Conservation (phyloP, 2,888 invertebrate genomes). For the Apoda limacodes region DNA sequence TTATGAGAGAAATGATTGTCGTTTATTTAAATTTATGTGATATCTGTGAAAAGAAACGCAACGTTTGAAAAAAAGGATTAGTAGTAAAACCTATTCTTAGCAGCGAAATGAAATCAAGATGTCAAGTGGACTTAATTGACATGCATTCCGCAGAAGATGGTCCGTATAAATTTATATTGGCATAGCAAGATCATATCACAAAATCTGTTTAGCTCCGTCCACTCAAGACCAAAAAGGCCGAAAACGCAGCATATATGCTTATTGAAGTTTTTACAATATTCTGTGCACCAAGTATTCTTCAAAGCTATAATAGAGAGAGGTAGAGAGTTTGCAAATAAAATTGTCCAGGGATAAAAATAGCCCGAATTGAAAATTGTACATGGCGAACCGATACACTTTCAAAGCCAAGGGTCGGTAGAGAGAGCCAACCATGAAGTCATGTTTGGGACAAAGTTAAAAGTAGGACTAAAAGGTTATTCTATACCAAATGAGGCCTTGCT, state of each 20-base stretch:
- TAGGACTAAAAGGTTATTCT: conserved; percentile 13
- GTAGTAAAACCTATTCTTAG: conserved; percentile 17
- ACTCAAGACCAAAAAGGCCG: conserved; percentile 25
- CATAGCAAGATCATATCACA: conserved; percentile 28
- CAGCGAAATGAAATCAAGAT: conserved; percentile 22
- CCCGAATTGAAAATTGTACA: conserved; percentile 32
- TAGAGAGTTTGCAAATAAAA: conserved; percentile 26
- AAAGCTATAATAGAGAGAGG: too few relatives aligned
- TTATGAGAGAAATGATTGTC: conserved; percentile 17
- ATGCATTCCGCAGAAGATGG: too few relatives aligned
- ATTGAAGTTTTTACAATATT: conserved; percentile 34
- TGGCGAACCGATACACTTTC: conserved; percentile 34
- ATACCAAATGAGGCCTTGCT: conserved; percentile 9
- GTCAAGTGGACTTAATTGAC: conserved; percentile 32
- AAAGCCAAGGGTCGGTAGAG: too few relatives aligned
- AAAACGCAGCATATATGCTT: conserved; percentile 31
- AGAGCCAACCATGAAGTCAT: conserved; percentile 32
- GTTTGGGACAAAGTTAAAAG: conserved; percentile 24
- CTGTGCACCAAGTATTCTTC: conserved; percentile 34
- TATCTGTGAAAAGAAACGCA: conserved; percentile 14
- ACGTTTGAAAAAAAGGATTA: too few relatives aligned
- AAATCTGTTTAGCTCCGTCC: conserved; percentile 28
- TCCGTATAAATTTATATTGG: conserved; percentile 30
- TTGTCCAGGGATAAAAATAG: conserved; percentile 26
- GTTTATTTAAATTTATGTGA: conserved; percentile 17